Evolutionary conservation across 2,797 vertebrate genomes (phyloP).

Genomic region (Acipenser oxyrinchus): DNA sequence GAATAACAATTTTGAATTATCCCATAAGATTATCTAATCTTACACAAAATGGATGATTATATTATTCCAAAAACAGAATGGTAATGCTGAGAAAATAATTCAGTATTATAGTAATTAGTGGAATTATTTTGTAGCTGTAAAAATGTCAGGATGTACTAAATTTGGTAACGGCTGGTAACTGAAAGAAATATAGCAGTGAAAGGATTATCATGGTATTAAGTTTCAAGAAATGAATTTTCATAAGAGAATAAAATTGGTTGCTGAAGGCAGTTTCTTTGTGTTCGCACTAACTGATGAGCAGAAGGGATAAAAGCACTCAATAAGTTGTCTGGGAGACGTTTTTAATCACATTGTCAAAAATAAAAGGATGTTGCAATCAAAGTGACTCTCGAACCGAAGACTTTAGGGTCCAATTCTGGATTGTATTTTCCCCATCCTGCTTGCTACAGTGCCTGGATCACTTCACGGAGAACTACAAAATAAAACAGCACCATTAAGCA

Average conservation of each 20-base stretch:
- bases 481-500: background rate
- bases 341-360: conserved; percentile 21
- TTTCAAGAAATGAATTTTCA: conserved; percentile 33
- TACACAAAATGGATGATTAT: too few relatives aligned
- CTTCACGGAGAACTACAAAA: too few relatives aligned
- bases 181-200: conserved; percentile 28
- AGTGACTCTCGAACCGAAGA: conserved; percentile 7
- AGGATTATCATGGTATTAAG: conserved; percentile 30
- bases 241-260: conserved; percentile 37
- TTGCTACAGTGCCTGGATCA: background rate
- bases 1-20: too few relatives aligned
- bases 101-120: too few relatives aligned
- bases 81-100: too few relatives aligned
- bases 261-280: conserved; percentile 44
- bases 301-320: conserved; percentile 22
- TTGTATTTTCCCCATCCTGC: conserved; percentile 1
- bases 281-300: conserved; percentile 30
- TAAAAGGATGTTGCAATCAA: conserved; percentile 29
- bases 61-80: too few relatives aligned
- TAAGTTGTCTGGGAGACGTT: conserved; percentile 20
- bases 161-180: conserved; percentile 34
- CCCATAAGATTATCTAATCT: too few relatives aligned
- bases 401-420: conserved; percentile 1
- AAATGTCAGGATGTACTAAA: conserved; percentile 37
- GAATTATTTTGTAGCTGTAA: background rate